Conservation (phyloP, 2,113 vertebrate genomes). For the Prinia subflava region DNA sequence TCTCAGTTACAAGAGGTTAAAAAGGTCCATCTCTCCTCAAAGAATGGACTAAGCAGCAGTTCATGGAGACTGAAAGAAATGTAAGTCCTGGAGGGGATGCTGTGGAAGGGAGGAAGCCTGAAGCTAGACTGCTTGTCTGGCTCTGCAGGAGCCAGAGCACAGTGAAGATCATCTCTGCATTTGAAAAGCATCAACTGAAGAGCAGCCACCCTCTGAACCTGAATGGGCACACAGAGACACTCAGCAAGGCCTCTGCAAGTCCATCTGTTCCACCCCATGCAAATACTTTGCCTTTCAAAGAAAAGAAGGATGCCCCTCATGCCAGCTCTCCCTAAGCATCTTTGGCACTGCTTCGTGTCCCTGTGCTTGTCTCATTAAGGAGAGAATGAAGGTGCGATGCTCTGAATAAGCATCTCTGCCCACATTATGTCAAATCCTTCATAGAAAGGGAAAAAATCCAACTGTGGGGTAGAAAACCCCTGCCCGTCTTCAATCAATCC, state of each 20-base stretch:
- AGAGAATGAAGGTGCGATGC: slow-evolving; percentile 44
- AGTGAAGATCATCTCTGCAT: neutral
- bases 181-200: neutral
- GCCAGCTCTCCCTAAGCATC: neutral
- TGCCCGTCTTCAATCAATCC: slow-evolving; percentile 85
- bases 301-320: neutral
- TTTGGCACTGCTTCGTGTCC: neutral
- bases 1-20: slow-evolving; percentile 8
- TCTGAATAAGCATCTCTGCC: slow-evolving; percentile 12
- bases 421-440: slow-evolving; percentile 83
- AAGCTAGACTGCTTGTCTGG: neutral
- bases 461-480: slow-evolving; percentile 82
- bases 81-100: neutral
- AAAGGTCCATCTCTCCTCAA: neutral
- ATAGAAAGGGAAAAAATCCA: slow-evolving; percentile 81
- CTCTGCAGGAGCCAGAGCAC: slow-evolving; percentile 3
- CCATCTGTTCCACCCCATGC: neutral
- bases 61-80: slow-evolving; percentile 21
- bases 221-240: neutral
- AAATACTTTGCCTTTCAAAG: neutral
- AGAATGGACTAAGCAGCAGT: neutral
- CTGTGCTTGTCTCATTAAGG: slow-evolving; percentile 33
- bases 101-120: neutral
- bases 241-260: neutral
- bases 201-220: neutral